These are phyloP conservation scores for Neogale vison DNA, from an alignment of 2,113 vertebrate species.

Conservation along the genomic window DNA sequence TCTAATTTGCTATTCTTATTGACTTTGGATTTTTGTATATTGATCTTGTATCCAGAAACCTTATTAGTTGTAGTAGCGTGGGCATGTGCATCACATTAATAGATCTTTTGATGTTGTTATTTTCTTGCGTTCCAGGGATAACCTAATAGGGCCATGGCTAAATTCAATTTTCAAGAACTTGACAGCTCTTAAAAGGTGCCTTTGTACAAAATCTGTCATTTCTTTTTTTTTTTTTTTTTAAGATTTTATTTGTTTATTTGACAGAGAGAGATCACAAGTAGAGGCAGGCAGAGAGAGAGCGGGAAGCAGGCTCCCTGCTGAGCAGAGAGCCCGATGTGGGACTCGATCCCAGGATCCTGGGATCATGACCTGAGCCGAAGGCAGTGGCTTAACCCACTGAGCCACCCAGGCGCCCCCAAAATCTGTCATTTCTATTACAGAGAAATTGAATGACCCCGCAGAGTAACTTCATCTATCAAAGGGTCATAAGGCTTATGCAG, in stretches of 20 bases:
- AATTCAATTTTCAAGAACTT: neutral
- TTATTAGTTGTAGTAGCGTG: neutral
- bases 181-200: neutral
- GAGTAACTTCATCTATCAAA: neutral
- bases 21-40: neutral
- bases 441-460: neutral
- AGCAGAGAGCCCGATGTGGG: too few species aligned
- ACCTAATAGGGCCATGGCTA: neutral
- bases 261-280: too few species aligned
- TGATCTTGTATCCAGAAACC: constrained; percentile 26
- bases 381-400: too few species aligned
- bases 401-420: too few species aligned
- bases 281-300: too few species aligned
- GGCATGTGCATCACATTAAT: neutral
- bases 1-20: neutral
- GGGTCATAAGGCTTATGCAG: neutral
- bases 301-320: too few species aligned
- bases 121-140: neutral
- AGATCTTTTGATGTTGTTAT: neutral
- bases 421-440: neutral
- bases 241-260: too few species aligned
- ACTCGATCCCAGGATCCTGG: too few species aligned
- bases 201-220: constrained; percentile 15
- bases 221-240: too few species aligned
- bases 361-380: too few species aligned